Conservation (phyloP, 2,888 invertebrate genomes). For the Tipula helvola region DNA sequence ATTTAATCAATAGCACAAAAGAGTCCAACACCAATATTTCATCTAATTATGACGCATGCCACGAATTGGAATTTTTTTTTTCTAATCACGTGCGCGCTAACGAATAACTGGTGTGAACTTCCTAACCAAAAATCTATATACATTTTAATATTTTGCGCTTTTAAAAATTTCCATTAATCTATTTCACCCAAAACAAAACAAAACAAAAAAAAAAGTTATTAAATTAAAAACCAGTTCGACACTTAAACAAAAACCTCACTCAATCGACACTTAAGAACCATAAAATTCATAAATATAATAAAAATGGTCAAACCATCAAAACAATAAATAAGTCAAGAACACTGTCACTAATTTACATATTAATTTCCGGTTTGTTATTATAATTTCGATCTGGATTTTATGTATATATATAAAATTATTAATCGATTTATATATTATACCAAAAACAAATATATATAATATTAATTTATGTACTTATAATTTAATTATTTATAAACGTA, state of each 20-base stretch:
- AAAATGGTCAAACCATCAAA: not conserved
- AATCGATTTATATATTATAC: not conserved
- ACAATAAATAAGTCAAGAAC: not conserved
- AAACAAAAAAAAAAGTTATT: not conserved
- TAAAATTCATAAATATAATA: not conserved
- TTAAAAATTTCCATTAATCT: not conserved
- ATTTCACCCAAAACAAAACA: not conserved
- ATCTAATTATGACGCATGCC: not conserved
- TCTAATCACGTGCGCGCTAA: not conserved
- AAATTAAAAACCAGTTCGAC: not conserved
- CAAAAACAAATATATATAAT: not conserved
- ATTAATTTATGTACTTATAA: not conserved
- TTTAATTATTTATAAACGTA: not conserved
- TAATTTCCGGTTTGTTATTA: not conserved
- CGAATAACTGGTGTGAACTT: too few species aligned
- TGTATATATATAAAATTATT: not conserved
- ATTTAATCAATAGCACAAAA: not conserved
- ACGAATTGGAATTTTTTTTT: not conserved
- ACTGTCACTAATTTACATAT: not conserved
- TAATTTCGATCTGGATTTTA: not conserved
- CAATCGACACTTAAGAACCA: not conserved
- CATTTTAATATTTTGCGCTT: not conserved
- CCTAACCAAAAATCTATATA: not conserved
- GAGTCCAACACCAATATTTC: not conserved
- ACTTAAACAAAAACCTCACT: not conserved